Conservation (phyloP, 1,140 invertebrate species). For the Ips nitidus region DNA sequence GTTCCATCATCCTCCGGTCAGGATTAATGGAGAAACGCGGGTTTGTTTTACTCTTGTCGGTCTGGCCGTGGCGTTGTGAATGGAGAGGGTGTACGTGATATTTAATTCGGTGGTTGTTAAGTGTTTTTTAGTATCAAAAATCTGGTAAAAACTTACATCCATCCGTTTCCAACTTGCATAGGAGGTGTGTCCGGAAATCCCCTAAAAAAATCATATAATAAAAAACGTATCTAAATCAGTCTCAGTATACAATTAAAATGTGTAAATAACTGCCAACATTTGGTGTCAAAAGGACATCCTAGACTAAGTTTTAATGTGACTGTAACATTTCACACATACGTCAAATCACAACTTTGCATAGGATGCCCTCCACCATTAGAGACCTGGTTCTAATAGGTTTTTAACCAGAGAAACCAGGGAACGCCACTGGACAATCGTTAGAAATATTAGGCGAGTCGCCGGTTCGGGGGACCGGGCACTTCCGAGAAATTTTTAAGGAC, state of each 20-base stretch:
- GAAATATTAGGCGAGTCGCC: constrained; percentile 18
- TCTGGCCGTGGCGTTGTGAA: background rate
- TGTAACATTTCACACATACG: too few species aligned
- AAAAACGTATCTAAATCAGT: constrained; percentile 15
- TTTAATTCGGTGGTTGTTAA: too few species aligned
- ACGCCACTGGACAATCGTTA: constrained; percentile 13
- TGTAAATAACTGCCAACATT: too few species aligned
- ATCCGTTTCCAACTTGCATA: constrained; percentile 57
- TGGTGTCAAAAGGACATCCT: background rate
- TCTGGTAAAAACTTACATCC: constrained; percentile 55
- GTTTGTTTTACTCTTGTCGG: background rate
- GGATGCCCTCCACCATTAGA: too few species aligned
- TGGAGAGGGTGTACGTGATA: too few species aligned
- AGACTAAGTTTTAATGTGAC: background rate
- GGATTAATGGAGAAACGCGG: background rate
- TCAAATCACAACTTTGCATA: too few species aligned
- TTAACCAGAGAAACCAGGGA: background rate
- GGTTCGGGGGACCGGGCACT: constrained; percentile 25
- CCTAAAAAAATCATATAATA: constrained; percentile 51
- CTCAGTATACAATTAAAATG: too few species aligned
- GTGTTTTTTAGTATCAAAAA: background rate
- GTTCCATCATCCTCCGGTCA: background rate
- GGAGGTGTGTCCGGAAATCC: constrained; percentile 55
- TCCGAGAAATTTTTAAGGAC: constrained; percentile 38
- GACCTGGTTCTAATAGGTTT: too few species aligned